Evolutionary conservation across 1,140 invertebrate species (phyloP), one percentile per base, ranked within the genome.

Genomic region (Diuraphis noxia): DNA sequence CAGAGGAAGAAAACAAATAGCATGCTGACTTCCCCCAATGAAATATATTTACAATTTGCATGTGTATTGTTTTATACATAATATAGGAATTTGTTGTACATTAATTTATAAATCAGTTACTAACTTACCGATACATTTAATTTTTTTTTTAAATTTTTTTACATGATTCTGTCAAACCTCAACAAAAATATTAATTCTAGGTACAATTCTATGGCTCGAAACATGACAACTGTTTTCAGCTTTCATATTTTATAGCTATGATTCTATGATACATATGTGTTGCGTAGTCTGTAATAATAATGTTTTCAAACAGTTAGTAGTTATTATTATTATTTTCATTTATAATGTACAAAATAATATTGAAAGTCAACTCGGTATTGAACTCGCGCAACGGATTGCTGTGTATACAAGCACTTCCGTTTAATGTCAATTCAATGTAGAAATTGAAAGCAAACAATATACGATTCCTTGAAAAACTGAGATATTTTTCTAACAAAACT

Each of bases 361-460:
- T 13, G 23, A 82, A 82, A 82, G 38, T 40, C 79, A 82, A 82
- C 38, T 82, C 4, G 30, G 81, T n/a, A n/a, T 82, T 82, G 38
- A 13, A 82, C 38, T 82, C 5, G 9, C 40, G 40, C 30, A 72
- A 43, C 81, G 40, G 81, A 40, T 82, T n/a, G 56, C 30, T 72
- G n/a, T 72, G 56, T 72, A 30, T 82, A 82, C 23, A 82, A 82
- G 40, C 25, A 41, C 23, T 82, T 82, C 38, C 81, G 38, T 82
- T 82, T 82, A 82, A 82, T 82, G 38, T 38, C 81, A 82, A 82
- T 82, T 34, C 19, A 49, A 85, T 43, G 34, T 85, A n/a, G 19
- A 43, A 85, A 85, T 85, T 85, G 84, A 85, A 85, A 85, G n/a
- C 43, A 43, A 85, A 85, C 84, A 43, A 85, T 46, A 85, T 46